phyloP scores from a whole-genome alignment of 2,797 vertebrate species.

The Adelosebastes latens region DNA sequence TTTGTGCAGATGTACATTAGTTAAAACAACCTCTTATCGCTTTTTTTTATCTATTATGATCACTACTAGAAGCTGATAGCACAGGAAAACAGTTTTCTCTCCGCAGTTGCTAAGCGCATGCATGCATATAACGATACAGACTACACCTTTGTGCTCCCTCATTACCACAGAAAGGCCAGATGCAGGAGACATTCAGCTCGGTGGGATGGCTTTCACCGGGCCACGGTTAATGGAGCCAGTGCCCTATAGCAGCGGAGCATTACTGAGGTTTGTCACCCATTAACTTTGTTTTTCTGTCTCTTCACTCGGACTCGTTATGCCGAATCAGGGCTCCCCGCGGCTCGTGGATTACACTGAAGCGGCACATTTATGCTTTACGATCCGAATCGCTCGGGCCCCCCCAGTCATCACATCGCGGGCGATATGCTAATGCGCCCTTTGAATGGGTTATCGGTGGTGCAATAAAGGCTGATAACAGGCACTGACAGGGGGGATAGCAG shows the following conservation, averaged over 20 bases:
- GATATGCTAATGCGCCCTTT: constrained; percentile 71
- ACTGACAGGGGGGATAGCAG: constrained; percentile 14
- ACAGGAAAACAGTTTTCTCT: neutral
- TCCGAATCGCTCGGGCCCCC: constrained; percentile 5
- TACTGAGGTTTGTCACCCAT: constrained; percentile 48
- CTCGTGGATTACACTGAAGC: constrained; percentile 40
- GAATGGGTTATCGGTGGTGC: constrained; percentile 50
- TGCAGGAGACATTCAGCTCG: constrained; percentile 10
- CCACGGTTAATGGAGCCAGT: constrained; percentile 44
- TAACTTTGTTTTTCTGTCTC: constrained; percentile 59
- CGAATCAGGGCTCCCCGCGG: constrained; percentile 18
- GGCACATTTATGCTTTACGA: constrained; percentile 56
- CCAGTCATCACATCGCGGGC: constrained; percentile 28
- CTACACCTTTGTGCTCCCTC: constrained; percentile 7
- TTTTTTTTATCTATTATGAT: neutral
- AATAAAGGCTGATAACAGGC: constrained; percentile 59
- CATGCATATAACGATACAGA: neutral
- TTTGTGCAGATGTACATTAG: neutral
- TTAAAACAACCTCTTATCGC: neutral
- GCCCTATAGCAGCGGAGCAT: constrained; percentile 38
- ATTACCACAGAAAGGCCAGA: constrained; percentile 32
- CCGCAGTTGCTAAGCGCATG: neutral
- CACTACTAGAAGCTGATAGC: neutral
- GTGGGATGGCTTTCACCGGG: constrained; percentile 23
- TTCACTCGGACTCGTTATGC: constrained; percentile 15